Percentiles rank a stretch among this genome's conserved stretches.
These are phyloP conservation scores for Micrastur ruficollis DNA, from an alignment of 2,797 vertebrate genomes.

Conservation along the genomic window DNA sequence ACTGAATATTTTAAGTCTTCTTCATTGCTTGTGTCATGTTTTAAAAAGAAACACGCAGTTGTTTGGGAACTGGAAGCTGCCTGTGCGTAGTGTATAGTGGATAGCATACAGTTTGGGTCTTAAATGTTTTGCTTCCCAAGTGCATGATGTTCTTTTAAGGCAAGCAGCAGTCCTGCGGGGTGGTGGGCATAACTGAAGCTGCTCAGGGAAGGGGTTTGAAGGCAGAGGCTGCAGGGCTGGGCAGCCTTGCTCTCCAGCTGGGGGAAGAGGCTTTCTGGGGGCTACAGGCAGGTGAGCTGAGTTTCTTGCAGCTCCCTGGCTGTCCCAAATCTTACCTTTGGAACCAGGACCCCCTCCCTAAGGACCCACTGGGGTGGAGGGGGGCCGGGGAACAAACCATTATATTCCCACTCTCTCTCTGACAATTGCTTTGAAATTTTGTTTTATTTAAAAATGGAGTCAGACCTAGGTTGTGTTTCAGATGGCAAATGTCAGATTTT, in stretches of 20 bases:
- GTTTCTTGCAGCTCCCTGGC: not conserved
- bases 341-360: not conserved
- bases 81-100: not conserved
- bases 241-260: not conserved
- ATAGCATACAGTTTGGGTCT: not conserved
- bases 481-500: not conserved
- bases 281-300: not conserved
- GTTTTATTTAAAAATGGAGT: not conserved
- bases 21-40: not conserved
- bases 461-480: not conserved
- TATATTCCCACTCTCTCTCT: not conserved
- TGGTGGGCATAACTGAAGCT: not conserved
- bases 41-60: not conserved
- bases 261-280: not conserved
- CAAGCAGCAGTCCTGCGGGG: not conserved
- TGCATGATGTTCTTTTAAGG: fast-evolving
- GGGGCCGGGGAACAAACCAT: not conserved
- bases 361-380: not conserved
- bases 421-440: not conserved
- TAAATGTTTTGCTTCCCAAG: not conserved
- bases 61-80: not conserved
- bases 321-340: not conserved
- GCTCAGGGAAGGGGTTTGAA: not conserved
- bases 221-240: not conserved
- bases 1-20: not conserved